phyloP scores from a whole-genome alignment of 2,888 invertebrate genomes.

The Sympetrum striolatum region DNA sequence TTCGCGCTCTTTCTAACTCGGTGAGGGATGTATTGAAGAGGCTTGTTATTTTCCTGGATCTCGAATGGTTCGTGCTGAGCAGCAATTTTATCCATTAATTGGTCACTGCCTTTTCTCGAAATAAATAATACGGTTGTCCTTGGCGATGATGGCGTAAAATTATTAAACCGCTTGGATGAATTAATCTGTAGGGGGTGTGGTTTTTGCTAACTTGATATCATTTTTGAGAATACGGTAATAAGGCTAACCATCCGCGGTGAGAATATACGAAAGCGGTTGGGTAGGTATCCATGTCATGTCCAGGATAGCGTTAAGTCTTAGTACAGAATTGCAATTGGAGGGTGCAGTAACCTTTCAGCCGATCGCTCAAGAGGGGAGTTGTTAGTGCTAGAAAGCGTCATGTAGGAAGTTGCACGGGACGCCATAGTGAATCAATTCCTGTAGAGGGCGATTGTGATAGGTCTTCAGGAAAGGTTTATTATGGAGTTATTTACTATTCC shows the following conservation, averaged over 20 bases:
- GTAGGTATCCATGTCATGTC: slow-evolving; percentile 11
- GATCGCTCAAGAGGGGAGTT: slow-evolving; percentile 22
- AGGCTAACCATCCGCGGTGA: neutral
- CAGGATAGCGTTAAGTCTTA: slow-evolving; percentile 15
- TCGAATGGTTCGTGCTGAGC: neutral
- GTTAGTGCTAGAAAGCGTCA: slow-evolving; percentile 14
- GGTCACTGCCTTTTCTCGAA: neutral
- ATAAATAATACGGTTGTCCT: neutral
- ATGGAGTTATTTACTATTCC: slow-evolving; percentile 8
- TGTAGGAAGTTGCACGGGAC: slow-evolving; percentile 32
- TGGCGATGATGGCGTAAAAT: neutral
- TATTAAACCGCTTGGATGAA: neutral
- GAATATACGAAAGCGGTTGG: neutral
- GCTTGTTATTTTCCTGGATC: neutral
- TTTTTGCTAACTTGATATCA: neutral
- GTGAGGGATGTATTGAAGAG: neutral
- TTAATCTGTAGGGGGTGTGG: slow-evolving; percentile 7
- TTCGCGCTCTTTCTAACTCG: neutral
- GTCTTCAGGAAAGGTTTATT: slow-evolving; percentile 10
- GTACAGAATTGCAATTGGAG: slow-evolving; percentile 25
- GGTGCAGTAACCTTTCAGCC: slow-evolving; percentile 28
- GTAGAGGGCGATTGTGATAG: neutral
- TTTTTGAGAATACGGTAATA: neutral
- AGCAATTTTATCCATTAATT: neutral
- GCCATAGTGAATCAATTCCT: slow-evolving; percentile 42